A percentile compares a stretch with the other conserved stretches of the same genome.
Conservation (phyloP, 2,888 invertebrate genomes). For the Acrocera orbiculus region DNA sequence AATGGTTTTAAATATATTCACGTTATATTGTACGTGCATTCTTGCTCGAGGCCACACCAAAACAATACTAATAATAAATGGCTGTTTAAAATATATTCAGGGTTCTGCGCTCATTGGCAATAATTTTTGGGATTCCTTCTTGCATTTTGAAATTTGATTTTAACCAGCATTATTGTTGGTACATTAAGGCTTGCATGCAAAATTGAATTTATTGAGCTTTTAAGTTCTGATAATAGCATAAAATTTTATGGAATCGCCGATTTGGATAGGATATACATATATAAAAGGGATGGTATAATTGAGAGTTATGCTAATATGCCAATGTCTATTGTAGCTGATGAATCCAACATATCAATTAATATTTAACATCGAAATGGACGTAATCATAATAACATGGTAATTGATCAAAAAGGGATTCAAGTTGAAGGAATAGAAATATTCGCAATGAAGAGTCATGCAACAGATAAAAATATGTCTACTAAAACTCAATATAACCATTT, state of each 20-base stretch:
- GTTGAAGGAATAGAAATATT: constrained; percentile 52
- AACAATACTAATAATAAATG: too few species aligned
- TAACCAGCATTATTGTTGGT: constrained; percentile 64
- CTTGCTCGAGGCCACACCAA: too few species aligned
- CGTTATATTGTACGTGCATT: too few species aligned
- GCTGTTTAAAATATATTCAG: too few species aligned
- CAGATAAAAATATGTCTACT: constrained; percentile 51
- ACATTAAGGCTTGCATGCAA: constrained; percentile 65
- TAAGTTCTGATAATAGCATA: constrained; percentile 51
- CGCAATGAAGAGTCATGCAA: constrained; percentile 46
- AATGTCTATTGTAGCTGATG: constrained; percentile 29
- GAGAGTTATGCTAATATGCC: constrained; percentile 40
- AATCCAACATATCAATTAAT: constrained; percentile 25
- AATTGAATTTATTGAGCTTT: constrained; percentile 70
- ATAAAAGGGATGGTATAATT: constrained; percentile 50
- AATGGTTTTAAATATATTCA: too few species aligned
- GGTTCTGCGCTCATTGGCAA: too few species aligned
- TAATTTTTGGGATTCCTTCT: constrained; percentile 51
- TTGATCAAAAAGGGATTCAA: constrained; percentile 49
- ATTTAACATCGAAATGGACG: constrained; percentile 30
- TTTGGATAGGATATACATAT: constrained; percentile 59
- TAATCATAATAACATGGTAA: constrained; percentile 31
- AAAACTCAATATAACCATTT: constrained; percentile 53
- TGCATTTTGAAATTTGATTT: constrained; percentile 59
- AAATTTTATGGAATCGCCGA: constrained; percentile 65